These are phyloP conservation scores for Gortyna flavago DNA, from an alignment of 2,888 invertebrate species.

Conservation along the genomic window DNA sequence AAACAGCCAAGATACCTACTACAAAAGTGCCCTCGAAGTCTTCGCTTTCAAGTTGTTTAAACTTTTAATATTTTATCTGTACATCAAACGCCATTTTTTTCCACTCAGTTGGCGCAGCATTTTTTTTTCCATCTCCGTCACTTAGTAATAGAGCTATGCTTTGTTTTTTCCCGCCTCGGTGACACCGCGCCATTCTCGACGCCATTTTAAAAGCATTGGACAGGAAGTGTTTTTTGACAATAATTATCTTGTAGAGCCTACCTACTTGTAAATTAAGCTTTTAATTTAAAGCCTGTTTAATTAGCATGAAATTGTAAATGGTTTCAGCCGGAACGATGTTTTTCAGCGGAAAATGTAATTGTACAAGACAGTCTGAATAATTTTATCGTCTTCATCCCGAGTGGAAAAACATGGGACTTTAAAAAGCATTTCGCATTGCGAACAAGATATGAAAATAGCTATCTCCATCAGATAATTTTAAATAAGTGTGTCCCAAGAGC, in stretches of 20 bases:
- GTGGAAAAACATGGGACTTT: constrained; percentile 9
- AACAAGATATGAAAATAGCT: constrained; percentile 8
- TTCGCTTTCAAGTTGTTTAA: constrained; percentile 38
- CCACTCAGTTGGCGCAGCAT: constrained; percentile 61
- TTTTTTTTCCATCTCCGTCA: constrained; percentile 55
- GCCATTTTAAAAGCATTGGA: constrained; percentile 68
- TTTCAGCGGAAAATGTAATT: constrained; percentile 31
- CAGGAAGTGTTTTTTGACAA: constrained; percentile 68
- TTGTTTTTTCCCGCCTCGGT: constrained; percentile 59
- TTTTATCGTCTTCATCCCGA: constrained; percentile 7
- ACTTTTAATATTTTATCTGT: constrained; percentile 45
- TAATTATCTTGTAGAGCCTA: constrained; percentile 72
- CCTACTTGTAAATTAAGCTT: constrained; percentile 45
- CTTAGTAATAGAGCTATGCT: constrained; percentile 52
- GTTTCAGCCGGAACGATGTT: constrained; percentile 16
- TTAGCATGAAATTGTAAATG: constrained; percentile 48
- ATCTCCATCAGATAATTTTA: constrained; percentile 13
- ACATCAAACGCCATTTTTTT: constrained; percentile 61
- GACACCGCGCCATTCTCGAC: constrained; percentile 65
- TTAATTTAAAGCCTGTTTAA: constrained; percentile 53
- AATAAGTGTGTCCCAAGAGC: constrained; percentile 7
- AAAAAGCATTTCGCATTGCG: constrained; percentile 12
- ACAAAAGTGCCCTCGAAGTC: constrained; percentile 4
- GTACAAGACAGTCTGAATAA: constrained; percentile 11
- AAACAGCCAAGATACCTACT: constrained; percentile 17